Conservation (phyloP, 2,113 vertebrate genomes). For the Otocyon megalotis region DNA sequence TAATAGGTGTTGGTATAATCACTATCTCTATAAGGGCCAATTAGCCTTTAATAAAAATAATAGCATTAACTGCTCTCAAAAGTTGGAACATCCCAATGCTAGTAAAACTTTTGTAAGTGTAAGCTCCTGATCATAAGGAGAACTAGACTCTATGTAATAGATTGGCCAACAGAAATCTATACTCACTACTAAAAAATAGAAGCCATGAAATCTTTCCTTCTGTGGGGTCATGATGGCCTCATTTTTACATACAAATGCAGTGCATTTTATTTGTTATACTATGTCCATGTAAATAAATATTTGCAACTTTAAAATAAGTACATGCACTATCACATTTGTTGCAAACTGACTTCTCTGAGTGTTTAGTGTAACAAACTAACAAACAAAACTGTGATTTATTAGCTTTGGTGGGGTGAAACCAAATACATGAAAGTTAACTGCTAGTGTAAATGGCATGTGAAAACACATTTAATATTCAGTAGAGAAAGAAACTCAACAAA, state of each 20-base stretch:
- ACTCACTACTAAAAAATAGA: not conserved
- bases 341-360: not conserved
- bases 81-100: not conserved
- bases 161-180: not conserved
- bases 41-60: slow-evolving; percentile 42
- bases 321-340: not conserved
- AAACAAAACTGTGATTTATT: slow-evolving; percentile 7
- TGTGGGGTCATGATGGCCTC: not conserved
- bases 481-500: slow-evolving; percentile 37
- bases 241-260: not conserved
- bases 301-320: slow-evolving; percentile 17
- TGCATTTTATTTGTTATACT: not conserved
- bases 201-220: not conserved
- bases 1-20: not conserved
- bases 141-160: not conserved
- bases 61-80: not conserved
- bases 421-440: slow-evolving; percentile 30
- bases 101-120: not conserved
- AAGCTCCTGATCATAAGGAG: not conserved
- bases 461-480: slow-evolving; percentile 30
- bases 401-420: not conserved
- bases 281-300: not conserved
- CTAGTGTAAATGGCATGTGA: not conserved
- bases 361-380: not conserved
- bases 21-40: not conserved